Evolutionary conservation across 2,113 vertebrate genomes (phyloP), one percentile per base, ranked within the genome.

Genomic region (Dinomys branickii): DNA sequence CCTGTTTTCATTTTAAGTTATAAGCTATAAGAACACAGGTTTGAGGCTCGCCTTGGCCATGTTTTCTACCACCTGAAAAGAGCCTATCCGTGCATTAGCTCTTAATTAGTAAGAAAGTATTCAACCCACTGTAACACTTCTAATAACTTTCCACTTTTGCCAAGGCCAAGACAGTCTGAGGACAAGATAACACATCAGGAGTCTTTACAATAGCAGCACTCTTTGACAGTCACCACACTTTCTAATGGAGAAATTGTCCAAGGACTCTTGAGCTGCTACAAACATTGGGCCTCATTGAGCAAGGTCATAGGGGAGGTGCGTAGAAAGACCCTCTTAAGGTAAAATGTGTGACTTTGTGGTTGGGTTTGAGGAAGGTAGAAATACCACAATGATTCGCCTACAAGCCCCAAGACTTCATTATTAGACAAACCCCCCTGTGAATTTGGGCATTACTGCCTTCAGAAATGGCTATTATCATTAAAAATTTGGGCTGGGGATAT

Each of bases 141-240:
- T 50, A 77, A 17, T 3, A 7, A 33, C 35, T 61, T 28, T 7
- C 26, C 24, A 47, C 28, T 77, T 33, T 33, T 56, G 10, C 84
- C 33, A 17, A 50, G 30, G 73, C 84, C 33, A 17, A 50, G 30
- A 44, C 44, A 47, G 24, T 77, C 12, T 77, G 73, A 26, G 52
- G 3, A 4, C 4, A 5, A 16, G 3, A 9, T 5, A 0, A 2
- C 22, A 50, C 50, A 14, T 50, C 2, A 78, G 19, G 59, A 22
- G 16, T 61, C 77, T 47, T 91, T 41, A 30, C 50, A 82, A 17
- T 7, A 41, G 3, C 38, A 22, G 0, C 3, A 41, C 84, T 63
- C 4, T 11, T 28, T 7, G 2, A 17, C 5, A 24, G 22, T 50
- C 52, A 24, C 5, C 26, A 30, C 3, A 24, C 47, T 77, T 58